A percentile compares a stretch with the other conserved stretches of the same genome.
Conservation (phyloP, 1,140 invertebrate species). For the Pogonus chalceus region DNA sequence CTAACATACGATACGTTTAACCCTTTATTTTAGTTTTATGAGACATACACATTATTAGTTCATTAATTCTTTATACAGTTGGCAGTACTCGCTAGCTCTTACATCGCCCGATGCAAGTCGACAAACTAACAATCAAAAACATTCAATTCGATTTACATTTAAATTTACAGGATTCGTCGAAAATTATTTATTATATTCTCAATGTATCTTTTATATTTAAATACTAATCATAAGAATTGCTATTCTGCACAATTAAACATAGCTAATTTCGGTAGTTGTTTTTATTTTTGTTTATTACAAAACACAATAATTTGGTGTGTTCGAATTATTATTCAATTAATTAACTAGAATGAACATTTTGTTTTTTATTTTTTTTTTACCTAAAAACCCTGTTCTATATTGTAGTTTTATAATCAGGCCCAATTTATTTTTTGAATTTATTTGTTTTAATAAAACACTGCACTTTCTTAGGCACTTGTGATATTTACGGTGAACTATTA, state of each 20-base stretch:
- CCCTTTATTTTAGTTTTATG: constrained; percentile 5
- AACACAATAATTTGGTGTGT: not conserved
- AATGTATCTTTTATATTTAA: not conserved
- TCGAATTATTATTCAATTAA: not conserved
- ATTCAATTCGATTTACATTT: constrained; percentile 6
- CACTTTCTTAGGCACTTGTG: constrained; percentile 2
- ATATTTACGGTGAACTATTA: not conserved
- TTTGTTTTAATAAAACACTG: constrained; percentile 1
- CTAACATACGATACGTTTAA: constrained; percentile 7
- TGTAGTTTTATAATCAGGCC: constrained; percentile 2
- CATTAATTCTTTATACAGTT: constrained; percentile 10
- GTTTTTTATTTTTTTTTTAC: too few relatives aligned
- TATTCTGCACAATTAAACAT: not conserved
- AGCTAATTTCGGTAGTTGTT: not conserved
- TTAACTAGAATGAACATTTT: too few relatives aligned
- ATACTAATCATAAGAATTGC: not conserved
- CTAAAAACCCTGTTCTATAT: not conserved
- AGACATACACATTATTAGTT: constrained; percentile 7
- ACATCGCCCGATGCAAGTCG: constrained; percentile 12
- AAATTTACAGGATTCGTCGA: not conserved
- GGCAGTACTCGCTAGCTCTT: constrained; percentile 11
- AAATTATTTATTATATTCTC: not conserved
- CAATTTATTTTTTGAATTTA: not conserved
- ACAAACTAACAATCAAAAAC: constrained; percentile 9
- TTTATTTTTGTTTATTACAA: too few relatives aligned